These are phyloP conservation scores for Venustaconcha ellipsiformis DNA, from an alignment of 1,140 invertebrate species.

Conservation along the genomic window DNA sequence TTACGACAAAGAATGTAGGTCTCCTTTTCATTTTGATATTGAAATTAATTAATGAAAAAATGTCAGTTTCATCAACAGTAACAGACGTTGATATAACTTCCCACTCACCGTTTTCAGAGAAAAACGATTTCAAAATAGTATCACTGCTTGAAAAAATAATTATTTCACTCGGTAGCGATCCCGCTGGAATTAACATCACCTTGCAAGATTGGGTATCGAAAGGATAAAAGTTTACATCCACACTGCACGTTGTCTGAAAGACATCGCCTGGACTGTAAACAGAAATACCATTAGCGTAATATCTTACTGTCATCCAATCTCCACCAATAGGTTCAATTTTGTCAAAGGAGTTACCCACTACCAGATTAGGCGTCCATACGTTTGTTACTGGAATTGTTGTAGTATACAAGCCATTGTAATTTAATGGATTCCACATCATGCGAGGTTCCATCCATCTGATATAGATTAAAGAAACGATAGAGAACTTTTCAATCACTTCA, in stretches of 20 bases:
- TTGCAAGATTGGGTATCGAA: constrained; percentile 78
- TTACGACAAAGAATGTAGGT: constrained; percentile 69
- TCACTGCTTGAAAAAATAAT: neutral
- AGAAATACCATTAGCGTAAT: constrained; percentile 11
- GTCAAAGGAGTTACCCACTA: too few relatives aligned
- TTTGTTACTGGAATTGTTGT: too few relatives aligned
- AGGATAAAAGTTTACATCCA: constrained; percentile 83
- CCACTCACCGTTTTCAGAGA: constrained; percentile 11
- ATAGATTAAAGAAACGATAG: too few relatives aligned
- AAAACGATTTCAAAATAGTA: neutral
- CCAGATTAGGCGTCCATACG: too few relatives aligned
- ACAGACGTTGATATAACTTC: neutral
- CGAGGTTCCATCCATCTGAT: too few relatives aligned
- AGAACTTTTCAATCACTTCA: too few relatives aligned
- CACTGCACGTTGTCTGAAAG: constrained; percentile 81
- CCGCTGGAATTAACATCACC: constrained; percentile 58
- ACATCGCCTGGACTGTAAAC: constrained; percentile 25
- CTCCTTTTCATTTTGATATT: constrained; percentile 48
- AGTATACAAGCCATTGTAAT: too few relatives aligned
- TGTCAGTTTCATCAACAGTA: neutral
- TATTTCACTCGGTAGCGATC: too few relatives aligned
- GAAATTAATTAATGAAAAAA: neutral
- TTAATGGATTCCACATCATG: too few relatives aligned
- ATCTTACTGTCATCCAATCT: constrained; percentile 9
- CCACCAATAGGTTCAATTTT: too few relatives aligned